Evolutionary conservation across 2,113 vertebrate species (phyloP).

Genomic region (Conger conger): DNA sequence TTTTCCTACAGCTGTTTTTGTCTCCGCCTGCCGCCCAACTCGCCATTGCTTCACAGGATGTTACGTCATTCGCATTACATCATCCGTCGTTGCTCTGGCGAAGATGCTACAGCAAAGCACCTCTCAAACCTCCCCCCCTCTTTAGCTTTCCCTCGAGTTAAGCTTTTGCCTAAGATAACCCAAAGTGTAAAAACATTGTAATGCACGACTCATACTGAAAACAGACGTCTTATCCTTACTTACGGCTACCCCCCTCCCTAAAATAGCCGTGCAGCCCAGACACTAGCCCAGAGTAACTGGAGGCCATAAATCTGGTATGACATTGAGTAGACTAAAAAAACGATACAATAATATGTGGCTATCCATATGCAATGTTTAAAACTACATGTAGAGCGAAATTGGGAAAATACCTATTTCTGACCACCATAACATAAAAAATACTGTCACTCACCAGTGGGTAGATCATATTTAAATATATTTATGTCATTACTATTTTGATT

Average conservation of each 20-base stretch:
- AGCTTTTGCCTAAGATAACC: background rate
- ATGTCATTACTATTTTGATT: no score
- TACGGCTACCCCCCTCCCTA: background rate
- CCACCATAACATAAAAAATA: no score
- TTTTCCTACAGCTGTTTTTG: conserved; percentile 28
- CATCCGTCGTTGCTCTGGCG: conserved; percentile 8
- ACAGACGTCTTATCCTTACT: background rate
- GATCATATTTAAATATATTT: no score
- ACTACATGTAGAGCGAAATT: no score
- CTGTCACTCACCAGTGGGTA: no score
- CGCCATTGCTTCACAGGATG: conserved; percentile 24
- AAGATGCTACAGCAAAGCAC: background rate
- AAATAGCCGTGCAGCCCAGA: no score
- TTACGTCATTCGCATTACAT: conserved; percentile 32
- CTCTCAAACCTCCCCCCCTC: background rate
- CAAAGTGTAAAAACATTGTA: background rate
- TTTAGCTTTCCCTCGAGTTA: background rate
- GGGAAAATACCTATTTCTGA: no score
- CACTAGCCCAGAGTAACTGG: no score
- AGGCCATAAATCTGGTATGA: no score
- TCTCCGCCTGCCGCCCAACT: conserved; percentile 27
- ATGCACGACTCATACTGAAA: background rate
- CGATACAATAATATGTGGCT: no score
- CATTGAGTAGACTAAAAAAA: no score
- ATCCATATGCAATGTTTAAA: no score